Evolutionary conservation across 2,113 vertebrate genomes (phyloP).

Genomic region (Gymnarchus niloticus): DNA sequence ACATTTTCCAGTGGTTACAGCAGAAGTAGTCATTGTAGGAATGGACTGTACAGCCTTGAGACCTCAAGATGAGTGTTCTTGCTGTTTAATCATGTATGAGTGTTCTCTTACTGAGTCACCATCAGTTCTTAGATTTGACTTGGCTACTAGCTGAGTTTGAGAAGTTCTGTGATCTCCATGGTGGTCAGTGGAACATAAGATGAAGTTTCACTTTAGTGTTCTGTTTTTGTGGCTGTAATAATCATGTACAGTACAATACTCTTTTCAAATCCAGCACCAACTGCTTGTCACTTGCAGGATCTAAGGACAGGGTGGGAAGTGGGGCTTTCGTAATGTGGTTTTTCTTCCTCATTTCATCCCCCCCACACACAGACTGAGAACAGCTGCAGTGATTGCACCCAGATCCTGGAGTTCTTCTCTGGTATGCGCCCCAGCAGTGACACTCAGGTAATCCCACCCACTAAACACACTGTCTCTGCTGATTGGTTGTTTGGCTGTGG

Average conservation of each 20-base stretch:
- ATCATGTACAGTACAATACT: neutral
- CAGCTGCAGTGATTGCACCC: slow-evolving; percentile 54
- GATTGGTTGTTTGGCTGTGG: neutral
- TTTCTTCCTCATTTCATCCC: neutral
- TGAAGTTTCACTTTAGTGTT: neutral
- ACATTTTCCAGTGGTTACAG: neutral
- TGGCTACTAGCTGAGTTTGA: neutral
- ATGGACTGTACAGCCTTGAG: neutral
- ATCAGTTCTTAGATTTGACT: neutral
- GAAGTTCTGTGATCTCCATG: too few species aligned
- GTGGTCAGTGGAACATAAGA: too few species aligned
- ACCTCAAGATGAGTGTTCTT: neutral
- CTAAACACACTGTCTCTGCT: too few species aligned
- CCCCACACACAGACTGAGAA: slow-evolving; percentile 38
- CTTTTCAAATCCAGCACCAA: neutral
- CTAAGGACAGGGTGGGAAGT: too few species aligned
- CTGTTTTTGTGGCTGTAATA: neutral
- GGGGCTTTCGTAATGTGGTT: neutral
- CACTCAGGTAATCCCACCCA: slow-evolving; percentile 44
- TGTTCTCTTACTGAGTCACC: neutral
- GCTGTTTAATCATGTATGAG: too few species aligned
- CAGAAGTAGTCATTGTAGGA: neutral
- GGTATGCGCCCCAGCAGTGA: slow-evolving; percentile 51
- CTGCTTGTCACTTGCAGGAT: neutral
- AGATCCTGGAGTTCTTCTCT: slow-evolving; percentile 48